Evolutionary conservation across 2,797 vertebrate genomes (phyloP).

Genomic region (Paramormyrops hopkinsi): DNA sequence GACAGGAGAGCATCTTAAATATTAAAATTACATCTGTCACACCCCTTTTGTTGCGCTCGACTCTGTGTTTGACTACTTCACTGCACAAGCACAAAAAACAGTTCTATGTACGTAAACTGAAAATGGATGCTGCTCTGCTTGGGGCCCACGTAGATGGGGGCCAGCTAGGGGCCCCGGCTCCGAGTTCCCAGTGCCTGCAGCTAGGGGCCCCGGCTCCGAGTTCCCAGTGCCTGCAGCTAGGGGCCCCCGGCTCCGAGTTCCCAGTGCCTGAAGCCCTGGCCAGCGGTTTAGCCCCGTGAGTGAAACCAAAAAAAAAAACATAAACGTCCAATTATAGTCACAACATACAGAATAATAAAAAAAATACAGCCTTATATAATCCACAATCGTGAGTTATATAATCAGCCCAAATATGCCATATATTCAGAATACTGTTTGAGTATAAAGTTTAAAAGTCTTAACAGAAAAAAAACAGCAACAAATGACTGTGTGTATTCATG

Average conservation of each 20-base stretch:
- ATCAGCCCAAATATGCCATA: slow-evolving; percentile 44
- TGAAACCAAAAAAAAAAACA: slow-evolving; percentile 43
- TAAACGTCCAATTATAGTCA: slow-evolving; percentile 58
- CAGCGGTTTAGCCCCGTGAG: slow-evolving; percentile 36
- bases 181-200: neutral
- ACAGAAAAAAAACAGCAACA: neutral
- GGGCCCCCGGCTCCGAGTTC: neutral
- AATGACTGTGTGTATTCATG: neutral
- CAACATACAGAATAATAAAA: slow-evolving; percentile 53
- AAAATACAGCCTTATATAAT: slow-evolving; percentile 51
- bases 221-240: too few species aligned
- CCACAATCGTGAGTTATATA: slow-evolving; percentile 48
- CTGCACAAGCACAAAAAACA: neutral
- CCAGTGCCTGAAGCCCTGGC: too few species aligned
- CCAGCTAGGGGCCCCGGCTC: neutral
- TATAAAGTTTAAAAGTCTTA: slow-evolving; percentile 24
- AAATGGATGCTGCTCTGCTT: neutral
- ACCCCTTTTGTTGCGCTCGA: neutral
- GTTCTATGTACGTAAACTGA: neutral
- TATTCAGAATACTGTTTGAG: slow-evolving; percentile 42
- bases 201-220: too few species aligned
- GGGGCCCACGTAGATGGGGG: neutral
- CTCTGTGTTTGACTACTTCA: neutral
- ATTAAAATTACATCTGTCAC: neutral
- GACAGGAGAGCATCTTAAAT: neutral